Base-by-base conservation (phyloP, 2,888 invertebrate genomes). In the Protonemura montana region DNA sequence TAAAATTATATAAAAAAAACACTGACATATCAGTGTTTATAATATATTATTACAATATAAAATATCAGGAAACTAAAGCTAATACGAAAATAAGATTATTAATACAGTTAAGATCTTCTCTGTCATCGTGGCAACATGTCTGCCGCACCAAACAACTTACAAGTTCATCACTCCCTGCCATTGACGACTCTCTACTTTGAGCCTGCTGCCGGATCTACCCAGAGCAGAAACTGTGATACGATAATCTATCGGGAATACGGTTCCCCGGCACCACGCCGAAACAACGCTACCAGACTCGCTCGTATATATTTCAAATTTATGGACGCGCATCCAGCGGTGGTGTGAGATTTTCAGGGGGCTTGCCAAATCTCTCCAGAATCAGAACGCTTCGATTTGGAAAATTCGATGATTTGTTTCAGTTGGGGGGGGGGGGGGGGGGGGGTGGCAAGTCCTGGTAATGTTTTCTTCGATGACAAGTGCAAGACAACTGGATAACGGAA, bases 171-270 rank as follows among this genome's bases (percentile, higher is more conserved):
- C 59, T 59, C 59, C 21, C 59, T 2, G 1, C 59, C 1, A 13
- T 1, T 21, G 16, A 13, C 59, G 7, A 21, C 59, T 59, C 59
- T 59, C 59, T 35, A 3, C 7, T 59, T 21, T 13, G 16, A 6
- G 35, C 10, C 59, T 59, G 59, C 6, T 16, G 16, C 59, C 59
- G 59, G 13, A 3, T 59, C 16, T 10, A 59, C 1, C 16, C 35
- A 6, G 35, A 3, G 35, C 10, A 10, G 16, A 21, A 59, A 21
- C 81, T 27, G 28, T 81, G 81, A 81, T 81, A 81, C 30, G 81
- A 81, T 81, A 81, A 81, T 81, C 81, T 81, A 29, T 81, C 81
- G 81, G 29, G 59, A 59, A 29, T 81, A 81, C 81, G 27, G 81
- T n/a, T n/a, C 21, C 7, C 7, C 7, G 59, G 81, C 81, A n/a